Evolutionary conservation across 1,140 invertebrate species (phyloP), one percentile per base, ranked within the genome.

Genomic region (Augochlora pura): DNA sequence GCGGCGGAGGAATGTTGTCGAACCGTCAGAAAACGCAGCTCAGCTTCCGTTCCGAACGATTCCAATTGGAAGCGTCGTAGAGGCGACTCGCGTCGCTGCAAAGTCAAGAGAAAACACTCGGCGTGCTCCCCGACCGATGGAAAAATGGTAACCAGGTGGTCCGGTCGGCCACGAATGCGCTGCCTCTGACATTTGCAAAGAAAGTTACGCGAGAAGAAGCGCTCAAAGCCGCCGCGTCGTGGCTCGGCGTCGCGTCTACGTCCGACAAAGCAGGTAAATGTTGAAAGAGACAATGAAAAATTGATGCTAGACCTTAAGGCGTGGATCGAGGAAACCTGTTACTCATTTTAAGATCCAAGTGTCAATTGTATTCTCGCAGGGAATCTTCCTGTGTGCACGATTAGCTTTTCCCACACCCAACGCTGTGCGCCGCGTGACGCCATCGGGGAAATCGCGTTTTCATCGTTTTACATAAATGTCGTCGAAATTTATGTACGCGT

Each of bases 131-230:
- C 21, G 0, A 18, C 2, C 68, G n/a, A 64, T 57, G 16, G 38
- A 49, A 65, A 46, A 77, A 71, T 66, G 32, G 1, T 3, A 32
- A n/a, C 7, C 9, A 9, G 25, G n/a, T 49, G 46, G 21, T 25
- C 32, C 32, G 32, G 32, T 32, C 7, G 60, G 23, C 54, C 9
- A 49, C 10, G 57, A 54, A 68, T 18, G 42, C 9, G 32, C 21
- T 57, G 85, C 72, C 83, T 77, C 78, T 89, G 88, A 88, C 88
- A 89, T 90, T 90, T 89, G 78, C 71, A 71, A 89, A 85, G 89
- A 90, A 88, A 89, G 60, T 38, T 63, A 8, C 27, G 27, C 27
- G 60, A 6, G 8, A 14, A 63, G 6, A 6, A 32, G 12, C 16
- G 7, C 27, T 4, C 59, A 27, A 8, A 18, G 14, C 4, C 9